Evolutionary conservation across 1,140 invertebrate species (phyloP).

Genomic region (Drosophila triauraria): DNA sequence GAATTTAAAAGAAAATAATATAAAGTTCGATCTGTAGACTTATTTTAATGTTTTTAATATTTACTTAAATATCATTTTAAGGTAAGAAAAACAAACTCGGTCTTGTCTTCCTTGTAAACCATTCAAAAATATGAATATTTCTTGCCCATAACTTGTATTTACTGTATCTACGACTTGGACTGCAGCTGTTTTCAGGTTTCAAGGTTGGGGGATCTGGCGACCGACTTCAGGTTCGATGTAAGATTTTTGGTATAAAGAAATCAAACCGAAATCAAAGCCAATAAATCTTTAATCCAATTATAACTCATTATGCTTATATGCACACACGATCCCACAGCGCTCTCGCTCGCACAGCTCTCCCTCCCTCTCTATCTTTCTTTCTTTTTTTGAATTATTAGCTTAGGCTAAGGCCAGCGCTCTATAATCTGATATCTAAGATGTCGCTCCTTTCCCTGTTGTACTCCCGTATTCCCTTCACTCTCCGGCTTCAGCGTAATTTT

Average conservation of each 20-base stretch:
- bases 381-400: conserved; percentile 70
- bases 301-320: conserved; percentile 82
- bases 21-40: too few relatives aligned
- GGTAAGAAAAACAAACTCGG: too few relatives aligned
- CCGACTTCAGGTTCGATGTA: conserved; percentile 43
- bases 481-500: conserved; percentile 73
- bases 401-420: conserved; percentile 64
- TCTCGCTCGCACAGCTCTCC: conserved; percentile 19
- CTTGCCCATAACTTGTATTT: neutral
- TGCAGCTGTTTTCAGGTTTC: conserved; percentile 32
- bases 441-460: conserved; percentile 25
- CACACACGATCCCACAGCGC: conserved; percentile 52
- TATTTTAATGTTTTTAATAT: too few relatives aligned
- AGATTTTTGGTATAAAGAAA: conserved; percentile 50
- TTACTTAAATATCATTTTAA: too few relatives aligned
- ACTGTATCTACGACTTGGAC: conserved; percentile 5
- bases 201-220: neutral
- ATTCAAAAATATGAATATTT: neutral
- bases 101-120: neutral
- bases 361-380: neutral
- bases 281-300: conserved; percentile 84
- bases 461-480: neutral
- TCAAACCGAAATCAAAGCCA: conserved; percentile 65
- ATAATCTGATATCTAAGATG: conserved; percentile 82
- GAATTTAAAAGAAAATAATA: too few relatives aligned